Percentiles rank a stretch among this genome's conserved stretches.
phyloP scores from a whole-genome alignment of 2,888 invertebrate genomes.

The Drosophila bunnanda region DNA sequence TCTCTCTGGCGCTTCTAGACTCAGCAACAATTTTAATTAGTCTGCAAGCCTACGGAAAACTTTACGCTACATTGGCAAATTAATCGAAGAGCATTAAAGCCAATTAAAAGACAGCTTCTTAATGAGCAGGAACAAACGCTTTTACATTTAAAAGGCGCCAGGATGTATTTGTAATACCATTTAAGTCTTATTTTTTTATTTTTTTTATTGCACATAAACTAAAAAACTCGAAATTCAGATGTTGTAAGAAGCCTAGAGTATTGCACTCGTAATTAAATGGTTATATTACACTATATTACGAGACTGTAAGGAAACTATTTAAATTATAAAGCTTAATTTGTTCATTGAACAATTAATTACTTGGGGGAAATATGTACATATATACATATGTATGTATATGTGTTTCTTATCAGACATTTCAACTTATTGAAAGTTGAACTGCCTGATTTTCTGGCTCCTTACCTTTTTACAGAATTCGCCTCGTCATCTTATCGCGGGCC shows the following conservation, averaged over 20 bases:
- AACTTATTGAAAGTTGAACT: conserved; percentile 6
- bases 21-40: conserved; percentile 73
- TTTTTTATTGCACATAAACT: no score
- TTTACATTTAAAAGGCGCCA: conserved; percentile 48
- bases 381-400: no score
- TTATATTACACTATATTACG: background rate
- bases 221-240: background rate
- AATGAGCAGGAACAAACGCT: conserved; percentile 8
- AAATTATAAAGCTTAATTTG: background rate
- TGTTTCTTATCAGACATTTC: background rate
- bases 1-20: conserved; percentile 40
- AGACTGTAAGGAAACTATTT: background rate
- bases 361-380: background rate
- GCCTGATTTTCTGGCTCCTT: conserved; percentile 7
- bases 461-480: conserved; percentile 44
- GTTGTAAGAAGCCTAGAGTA: no score
- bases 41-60: conserved; percentile 52
- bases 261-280: background rate
- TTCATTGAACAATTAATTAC: background rate
- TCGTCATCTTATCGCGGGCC: conserved; percentile 67
- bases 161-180: conserved; percentile 22
- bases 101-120: conserved; percentile 63
- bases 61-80: conserved; percentile 71
- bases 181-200: conserved; percentile 16
- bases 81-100: conserved; percentile 76